Conservation (phyloP, 2,888 invertebrate species). For the Trissoscelio sp. region DNA sequence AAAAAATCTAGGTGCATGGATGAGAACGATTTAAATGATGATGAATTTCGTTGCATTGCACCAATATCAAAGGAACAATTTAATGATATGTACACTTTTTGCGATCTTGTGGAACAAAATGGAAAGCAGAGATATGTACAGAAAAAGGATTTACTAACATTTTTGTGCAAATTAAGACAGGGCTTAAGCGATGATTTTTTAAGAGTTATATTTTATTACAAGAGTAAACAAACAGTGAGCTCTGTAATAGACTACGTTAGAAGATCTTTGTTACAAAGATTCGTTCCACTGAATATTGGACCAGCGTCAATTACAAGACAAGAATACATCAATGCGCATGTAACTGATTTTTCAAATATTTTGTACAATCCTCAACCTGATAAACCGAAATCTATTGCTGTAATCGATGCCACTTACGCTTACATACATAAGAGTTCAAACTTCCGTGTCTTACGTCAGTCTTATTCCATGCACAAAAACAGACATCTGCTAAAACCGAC, state of each 20-base stretch:
- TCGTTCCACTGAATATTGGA: conserved; percentile 42
- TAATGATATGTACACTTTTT: conserved; percentile 14
- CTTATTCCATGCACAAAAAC: conserved; percentile 22
- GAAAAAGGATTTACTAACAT: conserved; percentile 34
- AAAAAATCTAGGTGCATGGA: conserved; percentile 4
- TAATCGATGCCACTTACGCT: conserved; percentile 15
- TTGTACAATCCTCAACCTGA: conserved; percentile 33
- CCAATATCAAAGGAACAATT: conserved; percentile 51
- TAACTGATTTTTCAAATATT: too few relatives aligned
- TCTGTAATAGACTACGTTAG: conserved; percentile 4
- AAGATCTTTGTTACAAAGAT: conserved; percentile 13
- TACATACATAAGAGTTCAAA: conserved; percentile 18
- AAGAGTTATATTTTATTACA: too few relatives aligned
- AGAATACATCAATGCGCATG: conserved; percentile 30
- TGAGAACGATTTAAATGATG: conserved; percentile 44
- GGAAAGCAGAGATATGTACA: conserved; percentile 14
- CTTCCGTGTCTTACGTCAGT: conserved; percentile 16
- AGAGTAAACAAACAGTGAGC: too few relatives aligned
- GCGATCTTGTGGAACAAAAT: conserved; percentile 32
- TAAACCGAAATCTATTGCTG: conserved; percentile 16
- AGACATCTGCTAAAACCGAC: conserved; percentile 20
- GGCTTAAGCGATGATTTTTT: conserved; percentile 48
- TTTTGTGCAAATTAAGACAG: conserved; percentile 48
- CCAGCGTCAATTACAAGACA: conserved; percentile 15
- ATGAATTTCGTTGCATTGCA: conserved; percentile 52